Evolutionary conservation across 2,888 invertebrate species (phyloP).

Genomic region (Lasioglossum oenotherae): DNA sequence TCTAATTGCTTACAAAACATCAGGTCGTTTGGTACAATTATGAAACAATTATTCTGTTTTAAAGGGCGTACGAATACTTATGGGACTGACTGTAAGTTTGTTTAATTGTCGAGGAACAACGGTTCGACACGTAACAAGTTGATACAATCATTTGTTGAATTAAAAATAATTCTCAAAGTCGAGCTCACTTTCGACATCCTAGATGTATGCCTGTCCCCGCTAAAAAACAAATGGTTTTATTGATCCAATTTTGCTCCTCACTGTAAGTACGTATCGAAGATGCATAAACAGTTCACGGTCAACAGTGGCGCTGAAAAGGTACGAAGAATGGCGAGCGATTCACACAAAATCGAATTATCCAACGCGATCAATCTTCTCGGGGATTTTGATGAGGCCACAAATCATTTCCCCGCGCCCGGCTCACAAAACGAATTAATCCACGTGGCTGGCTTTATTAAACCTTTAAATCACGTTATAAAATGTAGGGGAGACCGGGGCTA

Average conservation of each 20-base stretch:
- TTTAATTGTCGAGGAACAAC: too few species aligned
- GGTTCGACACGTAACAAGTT: too few species aligned
- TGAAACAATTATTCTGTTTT: too few species aligned
- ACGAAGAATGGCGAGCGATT: conserved; percentile 11
- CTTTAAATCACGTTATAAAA: conserved; percentile 47
- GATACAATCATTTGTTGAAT: too few species aligned
- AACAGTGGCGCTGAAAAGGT: background rate
- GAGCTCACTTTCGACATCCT: too few species aligned
- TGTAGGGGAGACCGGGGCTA: background rate
- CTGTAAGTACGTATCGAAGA: background rate
- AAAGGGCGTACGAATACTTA: too few species aligned
- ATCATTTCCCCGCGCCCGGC: conserved; percentile 25
- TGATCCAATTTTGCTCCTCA: too few species aligned
- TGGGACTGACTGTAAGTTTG: too few species aligned
- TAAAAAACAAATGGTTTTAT: background rate
- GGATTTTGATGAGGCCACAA: conserved; percentile 35
- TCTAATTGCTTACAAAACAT: too few species aligned
- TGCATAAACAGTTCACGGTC: background rate
- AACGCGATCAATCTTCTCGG: conserved; percentile 21
- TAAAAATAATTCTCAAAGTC: too few species aligned
- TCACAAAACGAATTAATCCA: conserved; percentile 46
- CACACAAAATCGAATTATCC: conserved; percentile 9
- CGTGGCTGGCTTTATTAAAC: conserved; percentile 51
- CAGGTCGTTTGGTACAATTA: too few species aligned
- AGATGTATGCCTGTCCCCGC: too few species aligned